Evolutionary conservation across 2,888 invertebrate species (phyloP).

Genomic region (Seladonia tumulorum): DNA sequence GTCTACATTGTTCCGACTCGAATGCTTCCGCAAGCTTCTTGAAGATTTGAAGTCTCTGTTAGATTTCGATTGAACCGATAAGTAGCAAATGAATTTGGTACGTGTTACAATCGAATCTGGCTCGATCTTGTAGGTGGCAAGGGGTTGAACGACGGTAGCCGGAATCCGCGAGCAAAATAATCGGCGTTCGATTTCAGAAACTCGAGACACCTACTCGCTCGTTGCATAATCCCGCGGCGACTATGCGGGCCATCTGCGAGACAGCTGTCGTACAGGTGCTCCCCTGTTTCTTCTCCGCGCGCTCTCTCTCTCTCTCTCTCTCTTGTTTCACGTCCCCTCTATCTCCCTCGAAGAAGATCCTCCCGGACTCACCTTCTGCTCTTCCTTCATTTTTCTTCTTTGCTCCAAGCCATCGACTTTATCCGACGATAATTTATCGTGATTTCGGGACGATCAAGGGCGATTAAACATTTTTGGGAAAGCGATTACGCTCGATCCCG

Average conservation of each 20-base stretch:
- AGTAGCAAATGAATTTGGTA: neutral
- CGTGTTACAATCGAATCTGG: neutral
- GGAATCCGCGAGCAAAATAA: conserved; percentile 20
- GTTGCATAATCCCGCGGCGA: conserved; percentile 65
- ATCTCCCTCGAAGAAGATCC: conserved; percentile 35
- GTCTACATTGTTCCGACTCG: neutral
- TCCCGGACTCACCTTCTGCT: conserved; percentile 38
- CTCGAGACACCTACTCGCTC: conserved; percentile 57
- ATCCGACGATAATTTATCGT: conserved; percentile 73
- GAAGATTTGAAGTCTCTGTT: neutral
- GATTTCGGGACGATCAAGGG: conserved; percentile 56
- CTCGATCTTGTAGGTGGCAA: neutral
- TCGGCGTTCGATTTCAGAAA: conserved; percentile 57
- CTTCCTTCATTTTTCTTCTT: conserved; percentile 21
- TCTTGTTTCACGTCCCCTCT: conserved; percentile 44
- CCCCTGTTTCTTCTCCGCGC: conserved; percentile 54
- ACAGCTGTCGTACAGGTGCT: conserved; percentile 73
- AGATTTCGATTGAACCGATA: neutral
- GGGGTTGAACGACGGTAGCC: neutral
- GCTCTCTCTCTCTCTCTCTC: conserved; percentile 43
- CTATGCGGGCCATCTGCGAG: conserved; percentile 64
- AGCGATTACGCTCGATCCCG: conserved; percentile 35
- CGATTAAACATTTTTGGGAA: conserved; percentile 48
- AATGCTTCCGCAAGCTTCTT: neutral
- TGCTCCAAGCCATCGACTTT: conserved; percentile 63